Evolutionary conservation across 1,140 invertebrate species (phyloP), one percentile per base, ranked within the genome.

Genomic region (Plutomurus gul): DNA sequence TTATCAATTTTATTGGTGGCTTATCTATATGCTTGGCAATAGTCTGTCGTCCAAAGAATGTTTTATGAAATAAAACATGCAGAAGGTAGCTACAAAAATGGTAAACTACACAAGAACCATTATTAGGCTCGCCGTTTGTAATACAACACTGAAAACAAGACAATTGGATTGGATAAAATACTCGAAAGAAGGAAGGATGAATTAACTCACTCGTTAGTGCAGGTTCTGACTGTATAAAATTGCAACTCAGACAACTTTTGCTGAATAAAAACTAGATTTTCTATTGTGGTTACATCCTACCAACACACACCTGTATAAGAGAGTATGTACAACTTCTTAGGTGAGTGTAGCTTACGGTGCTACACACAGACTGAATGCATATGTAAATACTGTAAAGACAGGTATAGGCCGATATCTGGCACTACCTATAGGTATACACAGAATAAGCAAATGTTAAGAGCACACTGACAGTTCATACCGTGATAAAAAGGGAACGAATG

Each of bases 141-240:
- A 33, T 65, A 30, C 56, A 65, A 18, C 25, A 33, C 56, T 65
- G 56, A 36, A 65, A 65, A 65, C 56, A 65, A 65, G 13, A 36
- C 11, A 65, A 65, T 65, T 65, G 56, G 56, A 65, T 65, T 65
- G 56, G 56, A 65, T 65, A 65, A 36, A 65, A 65, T 65, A 33
- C 1, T 65, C 36, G 47, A 33, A 7, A 65, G 56, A 36, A 36
- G 56, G 56, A 65, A 65, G 56, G 56, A 65, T 65, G 56, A 30
- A 65, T 65, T 30, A 65, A 33, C 56, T 65, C 25, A 33, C 25
- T 27, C 7, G n/a, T 43, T 13, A n/a, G 11, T 43, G 2, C n/a
- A 43, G 39, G 10, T 43, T n/a, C 30, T 30, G 56, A 65, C 18
- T 3, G 30, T 30, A 33, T 65, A 65, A 27, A 65, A 65, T 65